Evolutionary conservation across 2,888 invertebrate genomes (phyloP).

Genomic region (Rhopalosiphum nymphaeae): DNA sequence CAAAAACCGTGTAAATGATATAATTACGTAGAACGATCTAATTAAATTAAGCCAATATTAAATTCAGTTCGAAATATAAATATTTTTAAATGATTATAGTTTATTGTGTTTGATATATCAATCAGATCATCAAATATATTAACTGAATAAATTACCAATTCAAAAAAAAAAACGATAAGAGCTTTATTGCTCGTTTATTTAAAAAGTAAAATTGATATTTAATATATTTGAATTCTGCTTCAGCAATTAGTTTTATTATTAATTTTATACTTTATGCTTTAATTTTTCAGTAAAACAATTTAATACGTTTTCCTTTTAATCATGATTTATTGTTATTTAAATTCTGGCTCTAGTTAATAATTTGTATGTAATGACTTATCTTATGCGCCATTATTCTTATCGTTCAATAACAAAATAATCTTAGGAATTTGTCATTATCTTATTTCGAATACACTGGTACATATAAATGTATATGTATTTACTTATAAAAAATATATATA

Average conservation of each 20-base stretch:
- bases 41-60: neutral
- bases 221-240: neutral
- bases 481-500: neutral
- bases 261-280: neutral
- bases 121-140: neutral
- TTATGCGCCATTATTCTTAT: constrained; percentile 20
- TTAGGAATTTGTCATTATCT: constrained; percentile 38
- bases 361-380: neutral
- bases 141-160: neutral
- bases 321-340: constrained; percentile 1
- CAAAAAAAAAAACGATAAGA: neutral
- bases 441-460: neutral
- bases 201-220: neutral
- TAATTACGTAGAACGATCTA: neutral
- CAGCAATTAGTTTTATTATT: neutral
- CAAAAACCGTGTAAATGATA: neutral
- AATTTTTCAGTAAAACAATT: neutral
- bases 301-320: neutral
- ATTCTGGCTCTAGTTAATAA: neutral
- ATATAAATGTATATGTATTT: neutral
- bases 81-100: neutral
- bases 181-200: neutral
- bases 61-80: neutral
- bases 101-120: neutral
- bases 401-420: neutral